Percentiles rank a stretch among this genome's conserved stretches.
Conservation (phyloP, 2,113 vertebrate species). For the Lates calcarifer region DNA sequence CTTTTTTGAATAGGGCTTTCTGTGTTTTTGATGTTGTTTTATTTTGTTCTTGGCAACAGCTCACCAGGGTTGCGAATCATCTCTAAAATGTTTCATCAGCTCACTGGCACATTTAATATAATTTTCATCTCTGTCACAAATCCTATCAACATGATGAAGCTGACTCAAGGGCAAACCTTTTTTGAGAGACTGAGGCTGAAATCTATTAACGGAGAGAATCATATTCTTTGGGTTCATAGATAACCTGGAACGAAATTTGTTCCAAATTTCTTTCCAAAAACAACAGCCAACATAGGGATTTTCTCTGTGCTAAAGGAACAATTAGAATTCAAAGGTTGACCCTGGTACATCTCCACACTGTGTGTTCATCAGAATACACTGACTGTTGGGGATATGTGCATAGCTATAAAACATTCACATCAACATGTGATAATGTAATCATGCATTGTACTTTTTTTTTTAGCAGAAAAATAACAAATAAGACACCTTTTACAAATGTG, state of each 20-base stretch:
- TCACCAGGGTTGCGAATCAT: slow-evolving; percentile 42
- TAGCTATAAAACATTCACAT: background rate
- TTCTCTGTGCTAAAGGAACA: slow-evolving; percentile 23
- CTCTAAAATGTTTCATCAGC: slow-evolving; percentile 53
- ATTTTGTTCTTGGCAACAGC: slow-evolving; percentile 40
- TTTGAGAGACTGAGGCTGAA: slow-evolving; percentile 28
- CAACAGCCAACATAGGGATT: background rate
- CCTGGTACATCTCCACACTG: background rate
- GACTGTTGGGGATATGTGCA: background rate
- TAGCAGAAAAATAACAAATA: background rate
- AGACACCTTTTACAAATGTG: slow-evolving; percentile 5
- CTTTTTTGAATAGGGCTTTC: slow-evolving; percentile 4
- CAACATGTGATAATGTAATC: background rate
- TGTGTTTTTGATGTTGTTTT: slow-evolving; percentile 42
- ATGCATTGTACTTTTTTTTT: background rate
- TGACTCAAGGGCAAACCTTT: slow-evolving; percentile 50
- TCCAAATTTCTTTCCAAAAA: slow-evolving; percentile 9
- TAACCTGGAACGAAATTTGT: slow-evolving; percentile 23
- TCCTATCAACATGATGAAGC: slow-evolving; percentile 55
- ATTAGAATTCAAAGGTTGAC: too few species aligned
- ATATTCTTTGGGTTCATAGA: slow-evolving; percentile 7
- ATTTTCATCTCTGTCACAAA: slow-evolving; percentile 55
- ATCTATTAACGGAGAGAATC: slow-evolving; percentile 19
- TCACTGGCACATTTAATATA: slow-evolving; percentile 39
- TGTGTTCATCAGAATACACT: background rate